Base-by-base conservation (phyloP, 1,140 invertebrate species). In the Drosophila athabasca region DNA sequence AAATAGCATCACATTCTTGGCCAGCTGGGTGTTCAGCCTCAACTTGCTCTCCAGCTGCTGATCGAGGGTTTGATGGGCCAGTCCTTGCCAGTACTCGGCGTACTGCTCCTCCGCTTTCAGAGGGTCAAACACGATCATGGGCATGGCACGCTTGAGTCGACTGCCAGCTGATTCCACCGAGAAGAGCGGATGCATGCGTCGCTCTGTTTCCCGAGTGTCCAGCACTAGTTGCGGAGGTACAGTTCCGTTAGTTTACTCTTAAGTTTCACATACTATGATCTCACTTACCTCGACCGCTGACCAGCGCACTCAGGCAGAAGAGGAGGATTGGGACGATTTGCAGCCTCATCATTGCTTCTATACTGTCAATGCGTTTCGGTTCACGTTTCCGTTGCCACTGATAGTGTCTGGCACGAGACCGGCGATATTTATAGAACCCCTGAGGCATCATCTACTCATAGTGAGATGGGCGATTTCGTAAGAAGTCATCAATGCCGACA, bases 1-100 rank as follows among this genome's bases (percentile, higher is more conserved):
- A 76, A 96, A 96, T n/a, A 95, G 79, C 53, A 96, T 94, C 6
- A 95, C 92, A 91, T 96, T 96, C 85, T 94, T 95, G 15, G 95
- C 94, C 62, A 90, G 70, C 60, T 93, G 92, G 49, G 92, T 92
- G 44, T 93, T 93, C 15, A 92, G 72, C 50, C 65, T 49, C 55
- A 83, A 41, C 31, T 91, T 91, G 49, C 75, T 87, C n/a, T 89
- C 71, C 54, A 91, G 51, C 64, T 92, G 91, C 52, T 89, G 73
- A 1, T 89, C 62, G 13, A 92, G 59, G 6, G 62, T 83, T 49
- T 79, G 59, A 13, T 89, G 71, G 0, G 80, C 92, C 39, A 89
- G 17, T 4, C 68, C 62, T 8, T 75, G 73, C 92, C 92, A 92
- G 44, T 91, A 92, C 2, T 91, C 90, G 0, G 81, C 79, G 22